These are phyloP conservation scores for Corythaixoides concolor DNA, from an alignment of 2,113 vertebrate genomes.

Conservation along the genomic window DNA sequence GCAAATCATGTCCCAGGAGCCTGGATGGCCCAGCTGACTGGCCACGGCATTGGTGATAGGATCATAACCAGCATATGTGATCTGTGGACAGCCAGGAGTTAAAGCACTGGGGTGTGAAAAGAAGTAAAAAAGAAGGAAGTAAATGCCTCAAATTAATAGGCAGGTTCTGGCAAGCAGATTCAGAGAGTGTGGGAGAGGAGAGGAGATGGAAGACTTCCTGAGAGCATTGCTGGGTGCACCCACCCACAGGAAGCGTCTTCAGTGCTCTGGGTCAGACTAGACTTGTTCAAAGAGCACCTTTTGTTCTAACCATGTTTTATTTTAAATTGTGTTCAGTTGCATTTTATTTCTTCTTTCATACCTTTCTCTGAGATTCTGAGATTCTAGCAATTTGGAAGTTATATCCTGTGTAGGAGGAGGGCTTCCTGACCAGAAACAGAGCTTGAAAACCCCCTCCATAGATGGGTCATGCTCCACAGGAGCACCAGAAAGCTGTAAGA, in stretches of 20 bases:
- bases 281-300: slow-evolving; percentile 43
- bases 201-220: not conserved
- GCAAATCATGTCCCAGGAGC: not conserved
- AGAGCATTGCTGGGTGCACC: not conserved
- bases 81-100: not conserved
- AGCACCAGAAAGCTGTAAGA: not conserved
- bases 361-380: not conserved
- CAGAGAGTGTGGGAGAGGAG: not conserved
- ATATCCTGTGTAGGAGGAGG: not conserved
- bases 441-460: not conserved
- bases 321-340: not conserved
- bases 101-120: not conserved
- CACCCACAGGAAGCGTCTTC: not conserved
- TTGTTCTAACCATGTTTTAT: slow-evolving; percentile 1
- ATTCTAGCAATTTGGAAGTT: slow-evolving; percentile 11
- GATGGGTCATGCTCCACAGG: not conserved
- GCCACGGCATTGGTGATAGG: rapidly evolving
- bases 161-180: not conserved
- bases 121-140: not conserved
- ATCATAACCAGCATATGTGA: not conserved
- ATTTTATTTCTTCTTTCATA: not conserved
- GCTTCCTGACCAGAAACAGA: slow-evolving; percentile 3
- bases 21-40: not conserved
- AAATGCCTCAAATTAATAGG: not conserved
- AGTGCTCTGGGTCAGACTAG: not conserved